Conservation (phyloP, 2,113 vertebrate genomes). For the Muntiacus reevesi region DNA sequence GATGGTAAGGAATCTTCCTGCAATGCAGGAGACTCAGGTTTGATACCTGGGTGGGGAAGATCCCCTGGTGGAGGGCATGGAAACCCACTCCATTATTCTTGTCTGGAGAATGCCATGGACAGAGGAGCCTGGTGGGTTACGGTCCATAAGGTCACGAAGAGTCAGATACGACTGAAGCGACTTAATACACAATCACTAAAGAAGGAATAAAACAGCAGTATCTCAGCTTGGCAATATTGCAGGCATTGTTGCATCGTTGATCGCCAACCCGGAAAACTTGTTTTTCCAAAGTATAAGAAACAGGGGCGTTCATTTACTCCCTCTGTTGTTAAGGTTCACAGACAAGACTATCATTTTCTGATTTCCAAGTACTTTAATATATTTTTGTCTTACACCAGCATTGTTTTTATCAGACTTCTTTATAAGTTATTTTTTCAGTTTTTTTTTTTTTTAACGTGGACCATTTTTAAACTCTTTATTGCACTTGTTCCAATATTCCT, state of each 20-base stretch:
- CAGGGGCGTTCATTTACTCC: too few relatives aligned
- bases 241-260: accelerated
- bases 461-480: neutral
- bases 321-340: neutral
- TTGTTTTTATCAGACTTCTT: neutral
- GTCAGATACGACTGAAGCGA: accelerated
- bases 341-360: neutral
- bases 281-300: neutral
- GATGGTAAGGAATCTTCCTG: neutral
- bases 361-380: neutral
- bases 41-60: neutral
- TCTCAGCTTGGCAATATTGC: too few relatives aligned
- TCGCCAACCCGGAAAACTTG: neutral
- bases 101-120: neutral
- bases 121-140: accelerated
- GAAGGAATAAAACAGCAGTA: neutral
- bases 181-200: neutral
- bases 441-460: neutral
- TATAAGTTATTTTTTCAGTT: neutral
- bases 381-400: neutral
- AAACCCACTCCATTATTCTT: neutral
- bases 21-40: accelerated
- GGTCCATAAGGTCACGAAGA: neutral
- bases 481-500: neutral
- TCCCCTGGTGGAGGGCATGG: neutral